Base-by-base conservation (phyloP, 2,888 invertebrate species). In the Liodrosophila aerea region DNA sequence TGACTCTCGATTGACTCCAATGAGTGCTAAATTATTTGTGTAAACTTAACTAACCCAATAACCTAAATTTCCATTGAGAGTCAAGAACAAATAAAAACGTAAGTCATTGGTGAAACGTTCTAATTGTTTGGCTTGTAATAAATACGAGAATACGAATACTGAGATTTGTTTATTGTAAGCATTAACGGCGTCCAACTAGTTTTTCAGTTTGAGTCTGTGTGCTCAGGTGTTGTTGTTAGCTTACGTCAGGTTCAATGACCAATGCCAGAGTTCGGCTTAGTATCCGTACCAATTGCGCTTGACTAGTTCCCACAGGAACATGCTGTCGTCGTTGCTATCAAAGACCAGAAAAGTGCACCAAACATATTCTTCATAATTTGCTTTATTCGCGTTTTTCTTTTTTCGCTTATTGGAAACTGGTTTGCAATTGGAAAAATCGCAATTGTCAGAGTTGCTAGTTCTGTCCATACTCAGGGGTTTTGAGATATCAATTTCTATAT, bases 221-320 rank as follows among this genome's bases (percentile, higher is more conserved):
- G 57, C 11, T 66, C 41, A 58, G 52, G 18, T 64, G 50, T 22
- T 33, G 36, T n/a, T n/a, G n/a, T n/a, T n/a, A 41, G 29, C 36
- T 33, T 7, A 46, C 29, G 36, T 33, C 59, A 64, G 74, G 77
- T 83, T 83, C 77, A 77, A 67, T 81, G 85, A 78, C 82, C 74
- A 70, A 36, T 22, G 27, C 37, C 37, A 57, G 46, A 15, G 36
- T 46, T 49, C 56, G 46, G 29, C 34, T 36, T 15, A 43, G 54
- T 54, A 43, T 44, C 61, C 51, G 33, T 22, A 5, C 44, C 54
- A 13, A 31, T 31, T 37, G 34, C 49, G 49, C 22, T 43, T 50
- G 31, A 43, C 51, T 54, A 54, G 59, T 76, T 74, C 53, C 60
- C 72, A 63, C 75, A 84, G 85, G 85, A 78, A 63, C 72, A 65